These are phyloP conservation scores for Alouatta palliata DNA, from an alignment of 2,113 vertebrate genomes.

Conservation along the genomic window DNA sequence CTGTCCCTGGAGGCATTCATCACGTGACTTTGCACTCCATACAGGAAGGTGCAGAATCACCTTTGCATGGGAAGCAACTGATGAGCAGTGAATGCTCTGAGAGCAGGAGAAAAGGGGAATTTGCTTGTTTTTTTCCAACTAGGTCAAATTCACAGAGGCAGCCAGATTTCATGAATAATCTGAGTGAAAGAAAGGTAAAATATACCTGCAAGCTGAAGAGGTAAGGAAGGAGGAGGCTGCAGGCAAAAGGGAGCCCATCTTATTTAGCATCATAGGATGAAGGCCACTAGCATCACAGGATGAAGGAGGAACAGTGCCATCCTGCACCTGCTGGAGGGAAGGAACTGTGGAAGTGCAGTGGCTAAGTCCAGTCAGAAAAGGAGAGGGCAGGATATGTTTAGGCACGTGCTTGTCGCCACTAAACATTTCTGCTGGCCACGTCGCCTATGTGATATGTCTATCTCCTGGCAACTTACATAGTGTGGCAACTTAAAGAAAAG, in stretches of 20 bases:
- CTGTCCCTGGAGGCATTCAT: not conserved
- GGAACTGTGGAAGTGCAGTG: not conserved
- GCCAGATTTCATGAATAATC: not conserved
- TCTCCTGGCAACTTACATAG: not conserved
- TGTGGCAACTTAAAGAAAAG: not conserved
- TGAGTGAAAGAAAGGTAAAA: conserved; percentile 1
- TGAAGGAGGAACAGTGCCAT: not conserved
- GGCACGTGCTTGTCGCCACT: not conserved
- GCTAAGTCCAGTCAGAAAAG: not conserved
- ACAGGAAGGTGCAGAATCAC: not conserved
- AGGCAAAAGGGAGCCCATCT: not conserved
- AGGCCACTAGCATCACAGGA: not conserved
- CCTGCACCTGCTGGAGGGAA: not conserved
- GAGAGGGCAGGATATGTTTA: not conserved
- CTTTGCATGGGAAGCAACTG: conserved; percentile 33
- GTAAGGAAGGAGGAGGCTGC: not conserved
- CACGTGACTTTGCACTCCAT: not conserved
- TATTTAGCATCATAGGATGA: not conserved
- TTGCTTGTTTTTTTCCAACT: conserved; percentile 44
- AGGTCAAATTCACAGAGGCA: conserved; percentile 48
- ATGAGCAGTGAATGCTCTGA: not conserved
- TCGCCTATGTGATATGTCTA: not conserved
- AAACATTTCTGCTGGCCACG: not conserved
- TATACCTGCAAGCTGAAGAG: not conserved
- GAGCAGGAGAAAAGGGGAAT: not conserved